Percentiles rank a stretch among this genome's conserved stretches.
phyloP scores from a whole-genome alignment of 2,888 invertebrate genomes.

The Anthrax anthrax region DNA sequence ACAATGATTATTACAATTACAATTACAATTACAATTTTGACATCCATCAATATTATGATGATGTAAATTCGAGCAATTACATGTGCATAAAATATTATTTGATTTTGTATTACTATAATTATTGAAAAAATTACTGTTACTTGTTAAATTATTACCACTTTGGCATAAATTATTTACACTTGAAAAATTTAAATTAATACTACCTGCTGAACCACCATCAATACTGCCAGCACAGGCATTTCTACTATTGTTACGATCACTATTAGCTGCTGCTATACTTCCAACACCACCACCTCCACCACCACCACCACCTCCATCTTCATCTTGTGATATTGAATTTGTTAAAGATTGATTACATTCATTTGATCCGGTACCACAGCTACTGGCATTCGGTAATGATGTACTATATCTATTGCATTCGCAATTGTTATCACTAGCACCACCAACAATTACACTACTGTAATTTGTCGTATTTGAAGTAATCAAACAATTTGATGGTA shows the following conservation, averaged over 20 bases:
- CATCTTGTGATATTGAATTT: conserved; percentile 16
- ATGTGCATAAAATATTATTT: background rate
- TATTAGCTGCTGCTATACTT: conserved; percentile 19
- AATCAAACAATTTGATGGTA: conserved; percentile 23
- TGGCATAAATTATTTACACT: background rate
- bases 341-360: conserved; percentile 7
- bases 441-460: conserved; percentile 1
- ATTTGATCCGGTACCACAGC: conserved; percentile 7
- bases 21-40: conserved; percentile 6
- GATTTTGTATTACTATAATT: background rate
- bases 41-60: background rate
- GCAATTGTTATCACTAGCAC: conserved; percentile 2
- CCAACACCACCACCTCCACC: conserved; percentile 8
- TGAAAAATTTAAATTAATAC: conserved; percentile 2
- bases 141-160: background rate
- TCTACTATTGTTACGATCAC: conserved; percentile 20
- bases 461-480: conserved; percentile 8
- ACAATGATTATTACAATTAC: conserved; percentile 6
- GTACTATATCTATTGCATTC: conserved; percentile 6
- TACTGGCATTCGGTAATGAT: conserved; percentile 4
- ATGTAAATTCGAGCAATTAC: background rate
- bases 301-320: conserved; percentile 15
- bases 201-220: background rate
- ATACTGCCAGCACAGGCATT: background rate
- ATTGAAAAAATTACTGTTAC: background rate